These are phyloP conservation scores for Pelodytes ibericus DNA, from an alignment of 2,797 vertebrate species.

Conservation along the genomic window DNA sequence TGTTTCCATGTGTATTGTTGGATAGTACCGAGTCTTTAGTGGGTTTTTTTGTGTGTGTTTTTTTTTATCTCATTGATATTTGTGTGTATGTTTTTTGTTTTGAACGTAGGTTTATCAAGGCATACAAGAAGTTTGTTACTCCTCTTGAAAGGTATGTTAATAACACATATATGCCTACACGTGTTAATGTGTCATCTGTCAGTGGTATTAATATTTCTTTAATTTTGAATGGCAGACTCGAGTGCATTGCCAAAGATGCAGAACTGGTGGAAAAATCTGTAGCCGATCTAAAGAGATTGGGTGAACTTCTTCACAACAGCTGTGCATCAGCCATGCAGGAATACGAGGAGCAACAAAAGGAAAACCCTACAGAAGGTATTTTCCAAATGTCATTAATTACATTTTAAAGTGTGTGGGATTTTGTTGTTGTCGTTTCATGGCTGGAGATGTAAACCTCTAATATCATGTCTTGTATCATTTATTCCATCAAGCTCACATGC, in stretches of 20 bases:
- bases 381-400: too few species aligned
- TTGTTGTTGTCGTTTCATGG: too few species aligned
- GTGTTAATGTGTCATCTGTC: too few species aligned
- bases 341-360: slow-evolving; percentile 93
- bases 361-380: slow-evolving; percentile 90
- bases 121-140: slow-evolving; percentile 96
- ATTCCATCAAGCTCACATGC: too few species aligned
- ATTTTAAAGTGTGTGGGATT: too few species aligned
- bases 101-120: slow-evolving; percentile 93
- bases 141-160: slow-evolving; percentile 89
- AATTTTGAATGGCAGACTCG: slow-evolving; percentile 74
- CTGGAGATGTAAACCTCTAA: too few species aligned
- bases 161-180: not conserved
- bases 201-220: not conserved
- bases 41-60: too few species aligned
- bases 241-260: slow-evolving; percentile 93
- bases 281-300: slow-evolving; percentile 92
- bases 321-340: slow-evolving; percentile 94
- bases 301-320: slow-evolving; percentile 91
- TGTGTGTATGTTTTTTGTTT: not conserved
- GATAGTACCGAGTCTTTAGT: too few species aligned
- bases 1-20: too few species aligned
- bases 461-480: too few species aligned
- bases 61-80: too few species aligned
- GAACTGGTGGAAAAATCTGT: slow-evolving; percentile 97